These are phyloP conservation scores for Poeciliopsis turrubarensis DNA, from an alignment of 2,113 vertebrate genomes.

Conservation along the genomic window DNA sequence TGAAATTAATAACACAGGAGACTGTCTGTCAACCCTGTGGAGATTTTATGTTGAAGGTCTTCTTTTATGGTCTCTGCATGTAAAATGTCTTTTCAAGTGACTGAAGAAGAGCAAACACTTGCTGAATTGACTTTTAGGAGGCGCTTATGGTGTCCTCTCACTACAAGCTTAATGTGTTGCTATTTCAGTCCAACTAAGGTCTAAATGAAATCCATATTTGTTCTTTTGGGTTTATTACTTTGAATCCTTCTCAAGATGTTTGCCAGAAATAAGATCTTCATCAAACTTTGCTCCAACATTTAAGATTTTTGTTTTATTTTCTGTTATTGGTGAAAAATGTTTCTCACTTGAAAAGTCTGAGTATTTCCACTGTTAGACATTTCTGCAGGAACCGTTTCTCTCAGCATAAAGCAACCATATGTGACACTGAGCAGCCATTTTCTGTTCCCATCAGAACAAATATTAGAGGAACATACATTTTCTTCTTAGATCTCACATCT, in stretches of 20 bases:
- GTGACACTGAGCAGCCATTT: slow-evolving; percentile 64
- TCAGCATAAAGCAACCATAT: slow-evolving; percentile 68
- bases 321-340: too few species aligned
- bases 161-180: slow-evolving; percentile 56
- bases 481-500: slow-evolving; percentile 64
- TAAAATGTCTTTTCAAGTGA: slow-evolving; percentile 58
- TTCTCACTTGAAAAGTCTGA: slow-evolving; percentile 56
- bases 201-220: slow-evolving; percentile 63
- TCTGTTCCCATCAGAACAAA: slow-evolving; percentile 57
- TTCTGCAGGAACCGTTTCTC: slow-evolving; percentile 62
- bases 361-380: slow-evolving; percentile 61
- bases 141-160: slow-evolving; percentile 42
- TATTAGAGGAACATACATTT: slow-evolving; percentile 70
- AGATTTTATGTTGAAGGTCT: slow-evolving; percentile 49
- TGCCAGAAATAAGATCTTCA: not conserved
- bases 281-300: not conserved
- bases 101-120: slow-evolving; percentile 49
- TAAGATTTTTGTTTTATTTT: too few species aligned
- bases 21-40: slow-evolving; percentile 31
- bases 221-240: slow-evolving; percentile 59
- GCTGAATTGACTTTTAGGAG: slow-evolving; percentile 43
- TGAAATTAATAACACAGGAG: slow-evolving; percentile 28
- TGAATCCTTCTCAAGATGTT: slow-evolving; percentile 33
- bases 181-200: slow-evolving; percentile 57
- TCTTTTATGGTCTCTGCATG: slow-evolving; percentile 36